Evolutionary conservation across 2,797 vertebrate species (phyloP).

Genomic region (Neosilurus mollespiculum): DNA sequence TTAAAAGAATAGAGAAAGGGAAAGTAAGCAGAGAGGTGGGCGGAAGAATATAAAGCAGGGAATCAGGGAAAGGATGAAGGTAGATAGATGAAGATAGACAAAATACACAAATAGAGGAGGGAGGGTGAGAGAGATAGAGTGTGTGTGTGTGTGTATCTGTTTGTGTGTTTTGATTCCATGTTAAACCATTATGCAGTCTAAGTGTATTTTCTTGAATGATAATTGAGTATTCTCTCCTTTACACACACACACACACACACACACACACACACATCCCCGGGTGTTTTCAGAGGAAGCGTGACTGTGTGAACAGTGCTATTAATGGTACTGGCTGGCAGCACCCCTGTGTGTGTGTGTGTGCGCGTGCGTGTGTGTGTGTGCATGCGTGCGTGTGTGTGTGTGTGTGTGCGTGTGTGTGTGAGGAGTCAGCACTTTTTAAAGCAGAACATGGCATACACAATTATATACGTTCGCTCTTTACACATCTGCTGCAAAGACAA

Average conservation of each 20-base stretch:
- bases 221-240: slow-evolving; percentile 21
- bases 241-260: slow-evolving; percentile 10
- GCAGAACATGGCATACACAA: slow-evolving; percentile 22
- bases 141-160: slow-evolving; percentile 1
- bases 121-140: background rate
- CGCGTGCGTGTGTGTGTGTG: slow-evolving; percentile 10
- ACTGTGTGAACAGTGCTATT: slow-evolving; percentile 35
- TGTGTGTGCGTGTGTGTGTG: slow-evolving; percentile 27
- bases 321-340: slow-evolving; percentile 30
- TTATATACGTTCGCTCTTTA: slow-evolving; percentile 19
- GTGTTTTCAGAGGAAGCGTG: slow-evolving; percentile 20
- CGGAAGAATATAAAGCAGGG: background rate
- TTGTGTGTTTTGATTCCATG: slow-evolving; percentile 6
- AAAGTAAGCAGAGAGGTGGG: background rate
- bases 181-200: slow-evolving; percentile 35
- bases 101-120: background rate
- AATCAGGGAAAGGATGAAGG: background rate
- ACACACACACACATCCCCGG: background rate
- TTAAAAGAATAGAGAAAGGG: background rate
- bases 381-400: slow-evolving; percentile 18
- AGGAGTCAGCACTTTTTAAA: slow-evolving; percentile 34
- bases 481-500: slow-evolving; percentile 32
- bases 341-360: slow-evolving; percentile 8
- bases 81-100: background rate
- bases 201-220: slow-evolving; percentile 30